These are phyloP conservation scores for Himalopsyche tibetana DNA, from an alignment of 2,888 invertebrate genomes.

Conservation along the genomic window DNA sequence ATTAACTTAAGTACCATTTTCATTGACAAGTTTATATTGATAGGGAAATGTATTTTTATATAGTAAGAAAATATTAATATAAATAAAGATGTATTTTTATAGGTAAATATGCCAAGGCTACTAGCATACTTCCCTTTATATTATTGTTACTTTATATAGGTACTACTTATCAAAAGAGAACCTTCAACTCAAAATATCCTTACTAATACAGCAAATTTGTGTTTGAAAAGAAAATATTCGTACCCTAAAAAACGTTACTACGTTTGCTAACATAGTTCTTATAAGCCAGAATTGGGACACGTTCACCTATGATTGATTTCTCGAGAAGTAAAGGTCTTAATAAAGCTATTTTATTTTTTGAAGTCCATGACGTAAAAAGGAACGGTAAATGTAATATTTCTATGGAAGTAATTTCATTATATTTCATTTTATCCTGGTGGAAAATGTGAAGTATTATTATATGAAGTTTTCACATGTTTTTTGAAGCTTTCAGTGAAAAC, in stretches of 20 bases:
- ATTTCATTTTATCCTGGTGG: not conserved
- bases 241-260: conserved; percentile 1
- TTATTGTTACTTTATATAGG: not conserved
- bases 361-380: conserved; percentile 25
- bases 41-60: too few relatives aligned
- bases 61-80: too few relatives aligned
- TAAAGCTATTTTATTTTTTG: conserved; percentile 13
- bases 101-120: not conserved
- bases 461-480: not conserved
- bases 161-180: not conserved
- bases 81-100: too few relatives aligned
- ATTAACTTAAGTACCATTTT: too few relatives aligned
- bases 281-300: not conserved
- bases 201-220: not conserved
- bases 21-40: too few relatives aligned
- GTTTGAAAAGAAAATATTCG: conserved; percentile 7
- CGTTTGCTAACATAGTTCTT: conserved; percentile 11
- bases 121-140: not conserved
- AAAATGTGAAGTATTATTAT: not conserved
- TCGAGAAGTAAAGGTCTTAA: conserved; percentile 31
- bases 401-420: conserved; percentile 7
- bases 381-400: conserved; percentile 11
- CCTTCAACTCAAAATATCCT: conserved; percentile 15
- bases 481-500: conserved; percentile 32
- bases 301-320: conserved; percentile 39